phyloP scores from a whole-genome alignment of 2,888 invertebrate genomes.

The Gerris lacustris region DNA sequence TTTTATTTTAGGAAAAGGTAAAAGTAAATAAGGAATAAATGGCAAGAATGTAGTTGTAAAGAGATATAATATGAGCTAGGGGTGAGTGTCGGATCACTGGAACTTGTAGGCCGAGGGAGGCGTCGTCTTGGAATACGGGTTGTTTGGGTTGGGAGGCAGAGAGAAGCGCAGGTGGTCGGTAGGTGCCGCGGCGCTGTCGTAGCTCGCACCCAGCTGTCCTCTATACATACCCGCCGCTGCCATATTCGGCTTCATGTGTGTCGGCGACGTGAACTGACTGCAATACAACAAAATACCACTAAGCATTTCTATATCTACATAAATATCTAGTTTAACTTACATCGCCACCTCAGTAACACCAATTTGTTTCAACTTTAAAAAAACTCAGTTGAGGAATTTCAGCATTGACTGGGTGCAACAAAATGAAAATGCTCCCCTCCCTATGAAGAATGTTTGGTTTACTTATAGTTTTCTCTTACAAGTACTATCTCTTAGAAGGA shows the following conservation, averaged over 20 bases:
- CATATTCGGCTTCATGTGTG: conserved; percentile 8
- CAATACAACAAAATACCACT: not conserved
- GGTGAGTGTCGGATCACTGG: not conserved
- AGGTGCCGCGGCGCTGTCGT: not conserved
- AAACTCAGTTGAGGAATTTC: too few species aligned
- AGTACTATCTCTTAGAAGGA: too few species aligned
- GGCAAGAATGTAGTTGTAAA: not conserved
- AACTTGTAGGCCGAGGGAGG: conserved; percentile 4
- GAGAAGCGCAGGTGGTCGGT: not conserved
- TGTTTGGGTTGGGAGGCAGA: conserved; percentile 2
- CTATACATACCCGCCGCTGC: not conserved
- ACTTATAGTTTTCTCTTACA: too few species aligned
- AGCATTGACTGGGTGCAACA: too few species aligned
- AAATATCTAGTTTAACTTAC: too few species aligned
- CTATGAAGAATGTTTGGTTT: too few species aligned
- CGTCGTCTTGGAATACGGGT: not conserved
- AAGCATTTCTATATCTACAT: too few species aligned
- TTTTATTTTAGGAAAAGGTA: not conserved
- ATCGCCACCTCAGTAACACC: too few species aligned
- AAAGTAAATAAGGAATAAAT: not conserved
- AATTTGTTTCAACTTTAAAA: too few species aligned
- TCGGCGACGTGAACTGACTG: conserved; percentile 11
- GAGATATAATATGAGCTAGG: not conserved
- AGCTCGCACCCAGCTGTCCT: not conserved
- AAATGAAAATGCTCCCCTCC: too few species aligned